phyloP scores from a whole-genome alignment of 2,888 invertebrate species.

The Serrognathus titanus region DNA sequence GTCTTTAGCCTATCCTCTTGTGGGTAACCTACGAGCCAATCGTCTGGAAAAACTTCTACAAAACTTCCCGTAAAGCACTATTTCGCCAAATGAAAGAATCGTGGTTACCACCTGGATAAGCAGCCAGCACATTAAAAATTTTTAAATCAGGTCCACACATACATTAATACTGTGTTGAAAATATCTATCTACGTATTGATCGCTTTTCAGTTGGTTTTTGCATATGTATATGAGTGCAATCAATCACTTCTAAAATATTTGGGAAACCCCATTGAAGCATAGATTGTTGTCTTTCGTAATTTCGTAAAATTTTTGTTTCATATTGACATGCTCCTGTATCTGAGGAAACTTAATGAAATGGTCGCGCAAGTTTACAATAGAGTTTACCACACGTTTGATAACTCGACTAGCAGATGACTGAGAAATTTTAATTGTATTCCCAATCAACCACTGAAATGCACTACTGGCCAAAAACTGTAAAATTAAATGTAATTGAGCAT shows the following conservation, averaged over 20 bases:
- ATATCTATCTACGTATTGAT: background rate
- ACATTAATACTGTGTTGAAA: too few species aligned
- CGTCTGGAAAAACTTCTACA: too few species aligned
- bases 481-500: background rate
- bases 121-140: too few species aligned
- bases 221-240: background rate
- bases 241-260: background rate
- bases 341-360: background rate
- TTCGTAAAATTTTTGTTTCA: background rate
- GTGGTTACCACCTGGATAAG: too few species aligned
- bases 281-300: background rate
- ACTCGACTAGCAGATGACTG: background rate
- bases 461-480: background rate
- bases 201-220: background rate
- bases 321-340: background rate
- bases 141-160: too few species aligned
- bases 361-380: background rate
- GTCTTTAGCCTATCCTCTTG: too few species aligned
- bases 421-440: background rate
- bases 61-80: too few species aligned
- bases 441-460: background rate
- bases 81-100: too few species aligned
- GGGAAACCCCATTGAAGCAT: background rate
- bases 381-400: too few species aligned
- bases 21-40: too few species aligned